These are phyloP conservation scores for Coturnix japonica DNA, from an alignment of 2,113 vertebrate species.

Conservation along the genomic window DNA sequence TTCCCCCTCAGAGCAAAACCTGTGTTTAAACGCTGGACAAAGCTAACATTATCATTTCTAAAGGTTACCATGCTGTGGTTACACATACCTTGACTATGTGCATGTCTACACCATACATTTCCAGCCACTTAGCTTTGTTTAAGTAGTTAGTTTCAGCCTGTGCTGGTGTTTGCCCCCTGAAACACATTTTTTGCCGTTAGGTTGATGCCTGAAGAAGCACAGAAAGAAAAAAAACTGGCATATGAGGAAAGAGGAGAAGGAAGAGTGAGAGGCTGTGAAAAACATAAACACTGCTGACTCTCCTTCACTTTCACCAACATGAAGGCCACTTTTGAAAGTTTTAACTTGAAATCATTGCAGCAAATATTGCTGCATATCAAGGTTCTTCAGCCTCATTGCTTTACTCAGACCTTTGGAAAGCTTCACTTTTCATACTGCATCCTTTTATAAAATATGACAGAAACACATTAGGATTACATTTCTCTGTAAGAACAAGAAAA, in stretches of 20 bases:
- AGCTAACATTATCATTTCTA: background rate
- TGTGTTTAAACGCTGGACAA: background rate
- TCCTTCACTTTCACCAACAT: background rate
- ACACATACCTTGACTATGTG: conserved; percentile 93
- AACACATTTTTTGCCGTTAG: conserved; percentile 49
- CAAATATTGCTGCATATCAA: background rate
- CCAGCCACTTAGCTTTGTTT: conserved; percentile 99
- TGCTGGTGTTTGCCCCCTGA: conserved; percentile 93
- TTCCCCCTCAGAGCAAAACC: background rate
- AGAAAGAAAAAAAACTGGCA: background rate
- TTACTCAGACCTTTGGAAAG: background rate
- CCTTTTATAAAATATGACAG: background rate
- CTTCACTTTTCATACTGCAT: background rate
- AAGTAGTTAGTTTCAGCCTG: conserved; percentile 98
- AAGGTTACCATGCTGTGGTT: background rate
- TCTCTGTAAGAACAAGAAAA: background rate
- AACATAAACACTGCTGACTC: background rate
- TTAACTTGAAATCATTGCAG: background rate
- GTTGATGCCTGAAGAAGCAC: background rate
- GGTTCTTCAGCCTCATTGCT: background rate
- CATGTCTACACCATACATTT: conserved; percentile 99
- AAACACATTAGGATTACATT: background rate
- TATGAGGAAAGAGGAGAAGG: background rate
- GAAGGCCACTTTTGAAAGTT: background rate
- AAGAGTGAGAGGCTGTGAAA: background rate